phyloP scores from a whole-genome alignment of 2,113 vertebrate species.

The Rhodinocichla rosea region DNA sequence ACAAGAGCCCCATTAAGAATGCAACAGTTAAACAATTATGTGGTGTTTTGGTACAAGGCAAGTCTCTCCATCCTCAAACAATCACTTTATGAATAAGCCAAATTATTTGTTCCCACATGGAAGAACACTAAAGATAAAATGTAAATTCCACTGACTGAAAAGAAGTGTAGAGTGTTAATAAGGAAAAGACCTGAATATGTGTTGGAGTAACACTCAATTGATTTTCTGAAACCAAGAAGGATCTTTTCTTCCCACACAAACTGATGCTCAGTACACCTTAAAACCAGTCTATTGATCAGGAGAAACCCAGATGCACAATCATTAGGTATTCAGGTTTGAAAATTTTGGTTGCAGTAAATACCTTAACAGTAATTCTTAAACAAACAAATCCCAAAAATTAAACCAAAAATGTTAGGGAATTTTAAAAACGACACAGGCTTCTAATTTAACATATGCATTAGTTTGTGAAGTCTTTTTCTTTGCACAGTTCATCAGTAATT shows the following conservation, averaged over 20 bases:
- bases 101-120: not conserved
- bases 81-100: not conserved
- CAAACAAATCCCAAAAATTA: not conserved
- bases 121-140: not conserved
- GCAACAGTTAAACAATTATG: not conserved
- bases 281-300: not conserved
- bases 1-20: not conserved
- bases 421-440: not conserved
- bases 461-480: not conserved
- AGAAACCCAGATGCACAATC: not conserved
- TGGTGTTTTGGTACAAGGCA: not conserved
- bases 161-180: not conserved
- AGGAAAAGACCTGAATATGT: not conserved
- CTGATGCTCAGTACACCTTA: not conserved
- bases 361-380: not conserved
- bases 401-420: not conserved
- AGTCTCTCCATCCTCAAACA: not conserved
- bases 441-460: not conserved
- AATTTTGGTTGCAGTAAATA: not conserved
- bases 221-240: not conserved
- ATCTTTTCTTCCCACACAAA: not conserved
- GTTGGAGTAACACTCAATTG: not conserved
- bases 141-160: not conserved
- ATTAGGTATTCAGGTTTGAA: not conserved
- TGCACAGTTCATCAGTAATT: not conserved